A percentile compares a stretch with the other conserved stretches of the same genome.
These are phyloP conservation scores for Pangasius djambal DNA, from an alignment of 2,797 vertebrate genomes.

Conservation along the genomic window DNA sequence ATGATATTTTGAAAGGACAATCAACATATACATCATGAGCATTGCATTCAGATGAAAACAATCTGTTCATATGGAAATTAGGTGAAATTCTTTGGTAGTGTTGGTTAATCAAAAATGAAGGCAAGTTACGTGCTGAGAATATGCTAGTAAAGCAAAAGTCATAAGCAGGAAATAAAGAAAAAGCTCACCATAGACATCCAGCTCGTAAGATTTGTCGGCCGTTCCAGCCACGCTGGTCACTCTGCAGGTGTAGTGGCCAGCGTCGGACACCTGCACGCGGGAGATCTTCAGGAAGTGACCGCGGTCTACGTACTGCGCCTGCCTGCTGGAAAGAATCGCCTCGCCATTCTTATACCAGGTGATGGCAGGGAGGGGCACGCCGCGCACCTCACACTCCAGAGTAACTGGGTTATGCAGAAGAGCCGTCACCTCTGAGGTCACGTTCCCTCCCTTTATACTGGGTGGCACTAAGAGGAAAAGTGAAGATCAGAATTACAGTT, in stretches of 20 bases:
- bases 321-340: constrained; percentile 77
- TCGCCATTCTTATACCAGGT: constrained; percentile 87
- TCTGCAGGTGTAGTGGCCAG: constrained; percentile 83
- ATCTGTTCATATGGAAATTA: neutral
- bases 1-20: neutral
- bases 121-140: neutral
- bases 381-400: constrained; percentile 89
- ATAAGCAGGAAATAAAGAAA: neutral
- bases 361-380: constrained; percentile 84
- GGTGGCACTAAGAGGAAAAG: constrained; percentile 81
- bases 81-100: neutral
- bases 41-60: too few species aligned
- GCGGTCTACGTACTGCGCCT: constrained; percentile 82
- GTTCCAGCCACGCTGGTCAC: constrained; percentile 82
- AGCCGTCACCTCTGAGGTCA: constrained; percentile 79
- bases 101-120: neutral
- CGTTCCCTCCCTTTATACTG: constrained; percentile 88
- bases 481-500: neutral
- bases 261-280: constrained; percentile 81
- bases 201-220: constrained; percentile 82
- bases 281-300: constrained; percentile 89
- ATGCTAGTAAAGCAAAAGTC: neutral
- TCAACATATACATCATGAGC: neutral
- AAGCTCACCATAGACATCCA: constrained; percentile 89
- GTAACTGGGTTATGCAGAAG: constrained; percentile 81